Percentiles rank a stretch among this genome's conserved stretches.
These are phyloP conservation scores for Portunus trituberculatus DNA, from an alignment of 1,140 invertebrate species.

Conservation along the genomic window DNA sequence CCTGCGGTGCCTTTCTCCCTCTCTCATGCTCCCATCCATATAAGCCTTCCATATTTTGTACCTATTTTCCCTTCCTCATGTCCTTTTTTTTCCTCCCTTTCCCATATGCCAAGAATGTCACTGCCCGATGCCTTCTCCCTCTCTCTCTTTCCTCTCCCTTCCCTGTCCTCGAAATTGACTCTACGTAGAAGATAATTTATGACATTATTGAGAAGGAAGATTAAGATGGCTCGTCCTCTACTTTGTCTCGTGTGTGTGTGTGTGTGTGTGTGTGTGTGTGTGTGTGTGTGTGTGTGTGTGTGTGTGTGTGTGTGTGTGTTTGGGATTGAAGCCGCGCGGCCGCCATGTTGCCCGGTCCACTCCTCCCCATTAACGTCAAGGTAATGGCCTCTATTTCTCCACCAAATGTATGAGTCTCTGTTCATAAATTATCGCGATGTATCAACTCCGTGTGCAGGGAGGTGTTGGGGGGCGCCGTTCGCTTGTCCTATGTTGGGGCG, in stretches of 20 bases:
- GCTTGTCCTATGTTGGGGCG: background rate
- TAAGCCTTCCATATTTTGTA: no score
- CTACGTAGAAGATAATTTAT: background rate
- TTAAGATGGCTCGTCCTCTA: background rate
- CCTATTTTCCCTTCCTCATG: background rate
- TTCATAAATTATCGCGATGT: constrained; percentile 60
- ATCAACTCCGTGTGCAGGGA: constrained; percentile 45
- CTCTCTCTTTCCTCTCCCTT: background rate
- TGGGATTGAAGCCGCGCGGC: constrained; percentile 4
- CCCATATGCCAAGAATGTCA: background rate
- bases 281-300: background rate
- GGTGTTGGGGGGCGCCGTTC: background rate
- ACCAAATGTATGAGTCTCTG: constrained; percentile 56
- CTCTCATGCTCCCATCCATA: background rate
- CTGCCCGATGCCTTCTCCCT: background rate
- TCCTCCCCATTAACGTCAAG: constrained; percentile 47
- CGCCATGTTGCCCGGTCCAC: constrained; percentile 46
- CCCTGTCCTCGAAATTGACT: no score
- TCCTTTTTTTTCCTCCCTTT: background rate
- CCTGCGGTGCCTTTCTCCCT: background rate
- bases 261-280: constrained; percentile 31
- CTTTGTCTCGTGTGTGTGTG: background rate
- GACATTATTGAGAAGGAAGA: constrained; percentile 34
- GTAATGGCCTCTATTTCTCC: constrained; percentile 63
- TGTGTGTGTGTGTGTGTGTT: background rate